Conservation (phyloP, 2,113 vertebrate species). For the Atherinomorus stipes region DNA sequence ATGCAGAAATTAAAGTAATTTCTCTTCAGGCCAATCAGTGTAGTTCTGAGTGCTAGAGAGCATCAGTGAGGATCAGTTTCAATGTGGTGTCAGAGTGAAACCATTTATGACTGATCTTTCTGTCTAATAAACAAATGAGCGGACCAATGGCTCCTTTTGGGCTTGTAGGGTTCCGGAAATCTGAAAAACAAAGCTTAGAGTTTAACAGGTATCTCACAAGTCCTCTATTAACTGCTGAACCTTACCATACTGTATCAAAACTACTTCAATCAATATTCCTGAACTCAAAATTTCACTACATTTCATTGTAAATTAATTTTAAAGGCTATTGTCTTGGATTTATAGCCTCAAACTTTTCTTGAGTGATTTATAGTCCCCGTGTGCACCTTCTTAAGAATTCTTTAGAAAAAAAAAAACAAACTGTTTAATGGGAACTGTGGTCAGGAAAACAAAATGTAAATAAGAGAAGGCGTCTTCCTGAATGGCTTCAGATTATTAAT, state of each 20-base stretch:
- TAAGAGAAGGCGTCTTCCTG: no score
- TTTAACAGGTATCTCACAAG: not conserved
- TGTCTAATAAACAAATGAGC: conserved; percentile 65
- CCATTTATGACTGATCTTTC: conserved; percentile 62
- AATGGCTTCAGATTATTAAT: no score
- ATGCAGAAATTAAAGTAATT: no score
- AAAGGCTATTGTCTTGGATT: no score
- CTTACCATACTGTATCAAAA: no score
- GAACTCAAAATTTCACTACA: no score
- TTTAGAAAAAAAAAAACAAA: no score
- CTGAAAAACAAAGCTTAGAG: conserved; percentile 43
- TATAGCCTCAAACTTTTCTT: not conserved
- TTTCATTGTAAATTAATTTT: no score
- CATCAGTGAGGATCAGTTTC: conserved; percentile 46
- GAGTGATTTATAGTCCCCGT: not conserved
- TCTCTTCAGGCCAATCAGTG: conserved; percentile 68
- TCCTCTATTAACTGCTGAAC: no score
- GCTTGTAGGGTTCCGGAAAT: conserved; percentile 41
- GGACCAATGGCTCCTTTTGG: conserved; percentile 60
- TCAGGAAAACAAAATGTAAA: no score
- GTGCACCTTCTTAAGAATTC: not conserved
- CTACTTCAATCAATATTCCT: no score
- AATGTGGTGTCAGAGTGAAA: conserved; percentile 59
- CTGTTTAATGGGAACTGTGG: no score
- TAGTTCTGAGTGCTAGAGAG: conserved; percentile 44